A percentile compares a stretch with the other conserved stretches of the same genome.
These are phyloP conservation scores for Cistogaster globosa DNA, from an alignment of 2,888 invertebrate species.

Conservation along the genomic window DNA sequence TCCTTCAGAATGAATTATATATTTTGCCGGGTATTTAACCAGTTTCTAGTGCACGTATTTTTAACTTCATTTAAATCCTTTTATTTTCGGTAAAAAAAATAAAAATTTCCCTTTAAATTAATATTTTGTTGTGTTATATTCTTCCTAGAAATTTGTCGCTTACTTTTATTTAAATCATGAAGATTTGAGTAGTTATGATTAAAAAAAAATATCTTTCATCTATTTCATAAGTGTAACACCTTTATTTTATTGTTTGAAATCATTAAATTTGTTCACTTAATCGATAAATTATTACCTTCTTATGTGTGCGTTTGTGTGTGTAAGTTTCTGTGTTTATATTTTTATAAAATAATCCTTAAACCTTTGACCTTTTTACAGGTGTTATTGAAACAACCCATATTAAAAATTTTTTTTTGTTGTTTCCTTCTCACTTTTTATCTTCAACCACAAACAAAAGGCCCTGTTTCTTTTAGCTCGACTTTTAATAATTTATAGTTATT, in stretches of 20 bases:
- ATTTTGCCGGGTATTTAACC: no score
- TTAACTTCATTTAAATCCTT: neutral
- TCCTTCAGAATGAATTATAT: no score
- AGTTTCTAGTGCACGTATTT: no score
- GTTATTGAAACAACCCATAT: conserved; percentile 49
- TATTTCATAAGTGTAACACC: conserved; percentile 53
- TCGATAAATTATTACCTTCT: conserved; percentile 59
- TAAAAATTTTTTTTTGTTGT: neutral
- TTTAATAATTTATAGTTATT: conserved; percentile 64
- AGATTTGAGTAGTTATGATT: no score
- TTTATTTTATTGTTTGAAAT: conserved; percentile 40
- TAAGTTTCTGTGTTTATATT: neutral
- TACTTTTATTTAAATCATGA: conserved; percentile 27
- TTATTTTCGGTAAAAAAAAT: neutral
- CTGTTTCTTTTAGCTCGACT: conserved; percentile 29
- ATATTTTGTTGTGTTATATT: neutral
- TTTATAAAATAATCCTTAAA: conserved; percentile 59
- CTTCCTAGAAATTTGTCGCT: conserved; percentile 64
- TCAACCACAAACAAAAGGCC: conserved; percentile 47
- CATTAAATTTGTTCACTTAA: conserved; percentile 43
- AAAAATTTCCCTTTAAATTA: conserved; percentile 1
- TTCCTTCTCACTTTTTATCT: neutral
- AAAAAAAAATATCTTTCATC: conserved; percentile 2
- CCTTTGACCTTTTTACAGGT: conserved; percentile 69
- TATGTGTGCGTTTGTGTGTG: neutral